Base-by-base conservation (phyloP, 2,888 invertebrate genomes). In the Tipula helvola region DNA sequence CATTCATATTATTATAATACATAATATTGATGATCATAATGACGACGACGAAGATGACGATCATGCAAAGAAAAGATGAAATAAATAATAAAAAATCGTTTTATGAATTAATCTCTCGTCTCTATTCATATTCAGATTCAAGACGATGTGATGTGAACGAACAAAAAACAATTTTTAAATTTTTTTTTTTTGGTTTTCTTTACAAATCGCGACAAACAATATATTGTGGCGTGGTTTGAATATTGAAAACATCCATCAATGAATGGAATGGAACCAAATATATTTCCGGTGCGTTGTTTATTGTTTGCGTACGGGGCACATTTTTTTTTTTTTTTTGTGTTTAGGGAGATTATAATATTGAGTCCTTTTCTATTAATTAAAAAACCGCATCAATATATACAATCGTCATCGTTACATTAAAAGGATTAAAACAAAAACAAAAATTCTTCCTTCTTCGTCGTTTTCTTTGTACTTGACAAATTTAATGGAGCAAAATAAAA, bases 201-300 rank as follows among this genome's bases (percentile, higher is more conserved):
- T 71, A 71, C 71, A 71, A 71, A 71, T 71, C 71, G 71, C 71
- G 71, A 71, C 71, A 71, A 71, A 71, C 71, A 71, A 71, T 71
- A 52, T 41, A 47, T 47, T 71, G 71, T 71, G 71, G 71, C 71
- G 71, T 71, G 71, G 71, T 71, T 71, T 71, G 28, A 71, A 71
- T 71, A 71, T 71, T 71, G 71, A 71, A 71, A 71, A 71, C 71
- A 71, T 71, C 71, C 28, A 57, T 39, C 5, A 7, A 52, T 52
- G 52, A 52, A 52, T 52, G 52, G 52, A 52, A 52, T 52, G 52
- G 71, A 71, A 3, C 28, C 28, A 71, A 71, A 71, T 28, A 28
- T 71, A 71, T 71, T 28, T 71, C 71, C 71, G 71, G 71, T 71
- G 71, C 71, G 28, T 12, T 10, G 28, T 71, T 71, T 28, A 71